Base-by-base conservation (phyloP, 2,888 invertebrate species). In the Eristalis intricaria region DNA sequence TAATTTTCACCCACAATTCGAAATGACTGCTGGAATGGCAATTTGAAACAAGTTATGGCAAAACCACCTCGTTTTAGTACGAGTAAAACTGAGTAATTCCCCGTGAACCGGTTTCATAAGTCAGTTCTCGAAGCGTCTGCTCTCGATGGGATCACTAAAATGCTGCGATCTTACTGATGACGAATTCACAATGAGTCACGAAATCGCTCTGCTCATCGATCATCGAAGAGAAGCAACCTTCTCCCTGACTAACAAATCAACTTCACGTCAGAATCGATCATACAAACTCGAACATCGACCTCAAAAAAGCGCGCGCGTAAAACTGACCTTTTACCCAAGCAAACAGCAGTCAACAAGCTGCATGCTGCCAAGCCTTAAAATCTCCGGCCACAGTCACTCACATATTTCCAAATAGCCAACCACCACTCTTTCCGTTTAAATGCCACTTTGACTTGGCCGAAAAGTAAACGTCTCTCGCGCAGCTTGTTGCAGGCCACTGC, bases 371-470 rank as follows among this genome's bases (percentile, higher is more conserved):
- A 50, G 50, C 50, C 50, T 50, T 50, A 22, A 19, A 19, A 50
- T 50, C 50, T 19, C n/a, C 19, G 8, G 19, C 3, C 50, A 50
- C 19, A 50, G 19, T 50, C 50, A 19, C 19, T 19, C 19, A 11
- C 35, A n/a, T 29, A 60, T 65, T 75, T 75, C 65, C 19, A 38
- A 75, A 75, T 38, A 38, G 63, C 22, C 40, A 64, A 64, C 32
- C 40, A 64, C 35, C 35, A 58, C 35, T 60, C 66, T 26, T 66
- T 60, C 40, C 56, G 5, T 35, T 58, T 29, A 66, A 75, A 75
- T 75, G 38, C 58, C 66, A 66, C 58, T 38, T 68, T 60, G 19
- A 60, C 23, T 65, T 65, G 19, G 35, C 35, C 35, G 64, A 56
- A 75, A 50, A 50, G 63, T 56, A 56, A 75, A 75, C 32, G 58